Base-by-base conservation (phyloP, 2,113 vertebrate genomes). In the Rhipidura dahli region DNA sequence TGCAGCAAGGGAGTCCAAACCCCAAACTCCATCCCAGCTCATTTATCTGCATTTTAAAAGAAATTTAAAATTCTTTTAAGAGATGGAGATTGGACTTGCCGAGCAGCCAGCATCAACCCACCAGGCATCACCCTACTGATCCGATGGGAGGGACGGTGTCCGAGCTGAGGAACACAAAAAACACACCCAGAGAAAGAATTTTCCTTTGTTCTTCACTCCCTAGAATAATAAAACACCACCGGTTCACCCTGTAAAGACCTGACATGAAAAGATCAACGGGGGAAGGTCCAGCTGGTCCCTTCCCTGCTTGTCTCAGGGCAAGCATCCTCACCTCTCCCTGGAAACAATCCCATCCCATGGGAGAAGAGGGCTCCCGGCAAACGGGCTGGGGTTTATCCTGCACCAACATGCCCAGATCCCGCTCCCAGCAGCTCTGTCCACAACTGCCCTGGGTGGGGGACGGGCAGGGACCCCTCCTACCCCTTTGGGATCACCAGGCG, bases 101-200 rank as follows among this genome's bases (percentile, higher is more conserved):
- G 1, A 70, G 84, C 56, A 75, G 56, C 21, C 8, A 1, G 49
- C 23, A 66, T 26, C 39, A 37, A 47, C 37, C 50, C 78, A 27
- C 50, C 0, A 0, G 51, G 45, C 75, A 85, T 33, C 3, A 1
- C 61, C 60, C 50, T 1, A 1, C 27, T 4, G 23, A 47, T 42
- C 31, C 18, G 1, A 11, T 0, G 16, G 82, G 40, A 40, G 33
- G 51, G 42, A 33, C 0, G 0, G 10, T 7, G 21, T 17, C 49
- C 5, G 2, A 73, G 49, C 59, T 11, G 11, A 68, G 64, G 31
- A 65, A 33, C 50, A 31, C 28, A 9, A 12, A 56, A 49, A 68
- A 81, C 11, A 5, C 24, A 42, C 31, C 33, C 2, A 2, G 30
- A 75, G 42, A 13, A 82, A 83, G 51, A 50, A 35, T 49, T 54